phyloP scores from a whole-genome alignment of 2,797 vertebrate genomes.

The Ptychadena robeensis region DNA sequence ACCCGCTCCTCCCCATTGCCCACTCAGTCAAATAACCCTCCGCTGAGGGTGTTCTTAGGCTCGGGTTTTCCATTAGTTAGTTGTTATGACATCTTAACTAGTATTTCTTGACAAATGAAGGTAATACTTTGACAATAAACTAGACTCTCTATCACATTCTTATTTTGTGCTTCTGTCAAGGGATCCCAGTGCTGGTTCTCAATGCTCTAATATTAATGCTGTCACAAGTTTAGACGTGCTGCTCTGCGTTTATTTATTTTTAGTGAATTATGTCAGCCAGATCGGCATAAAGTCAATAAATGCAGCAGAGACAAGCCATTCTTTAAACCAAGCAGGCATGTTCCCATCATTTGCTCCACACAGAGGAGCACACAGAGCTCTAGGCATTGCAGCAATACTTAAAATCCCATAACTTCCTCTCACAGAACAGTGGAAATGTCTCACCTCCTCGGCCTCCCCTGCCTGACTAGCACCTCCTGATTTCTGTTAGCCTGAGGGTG shows the following conservation, averaged over 20 bases:
- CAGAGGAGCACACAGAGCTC: conserved; percentile 70
- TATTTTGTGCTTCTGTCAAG: conserved; percentile 3
- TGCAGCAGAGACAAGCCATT: conserved; percentile 20
- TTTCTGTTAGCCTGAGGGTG: conserved; percentile 74
- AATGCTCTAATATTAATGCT: conserved; percentile 31
- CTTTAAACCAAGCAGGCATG: conserved; percentile 68
- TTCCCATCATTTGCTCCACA: conserved; percentile 74
- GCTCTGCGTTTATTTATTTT: conserved; percentile 32
- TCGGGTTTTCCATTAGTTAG: not conserved
- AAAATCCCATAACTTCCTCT: conserved; percentile 77
- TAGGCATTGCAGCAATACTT: conserved; percentile 77
- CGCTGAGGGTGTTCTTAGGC: too few species aligned
- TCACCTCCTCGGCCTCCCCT: conserved; percentile 74
- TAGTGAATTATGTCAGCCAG: conserved; percentile 41
- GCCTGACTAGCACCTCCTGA: conserved; percentile 67
- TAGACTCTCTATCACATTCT: not conserved
- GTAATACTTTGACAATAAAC: not conserved
- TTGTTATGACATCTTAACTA: not conserved
- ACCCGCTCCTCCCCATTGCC: too few species aligned
- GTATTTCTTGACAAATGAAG: not conserved
- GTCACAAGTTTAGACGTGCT: conserved; percentile 19
- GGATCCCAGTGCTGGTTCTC: conserved; percentile 6
- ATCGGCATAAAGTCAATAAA: conserved; percentile 42
- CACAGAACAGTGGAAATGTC: conserved; percentile 77
- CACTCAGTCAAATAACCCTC: too few species aligned